A percentile compares a stretch with the other conserved stretches of the same genome.
Conservation (phyloP, 2,888 invertebrate species). For the Drosophila imparisetae region DNA sequence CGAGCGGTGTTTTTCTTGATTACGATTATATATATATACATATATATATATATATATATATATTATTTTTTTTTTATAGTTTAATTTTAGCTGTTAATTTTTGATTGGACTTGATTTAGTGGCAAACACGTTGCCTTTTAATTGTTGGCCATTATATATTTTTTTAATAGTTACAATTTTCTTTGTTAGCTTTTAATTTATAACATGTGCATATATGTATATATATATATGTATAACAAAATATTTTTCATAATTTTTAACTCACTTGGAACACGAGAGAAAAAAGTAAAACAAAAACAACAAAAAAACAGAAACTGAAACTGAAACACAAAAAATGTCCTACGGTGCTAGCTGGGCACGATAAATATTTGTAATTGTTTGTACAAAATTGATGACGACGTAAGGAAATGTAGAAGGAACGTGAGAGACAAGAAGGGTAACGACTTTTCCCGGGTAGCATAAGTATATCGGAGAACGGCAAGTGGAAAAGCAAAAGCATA, state of each 20-base stretch:
- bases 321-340: conserved; percentile 32
- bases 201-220: conserved; percentile 20
- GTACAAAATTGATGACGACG: conserved; percentile 10
- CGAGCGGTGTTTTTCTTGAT: conserved; percentile 22
- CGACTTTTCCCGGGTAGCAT: conserved; percentile 6
- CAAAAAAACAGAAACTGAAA: conserved; percentile 8
- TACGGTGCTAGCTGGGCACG: conserved; percentile 51
- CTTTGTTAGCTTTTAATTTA: conserved; percentile 49
- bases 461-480: background rate
- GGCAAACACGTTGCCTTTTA: conserved; percentile 33
- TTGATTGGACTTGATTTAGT: conserved; percentile 53
- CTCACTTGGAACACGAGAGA: conserved; percentile 27
- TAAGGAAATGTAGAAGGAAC: conserved; percentile 28
- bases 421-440: conserved; percentile 15
- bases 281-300: conserved; percentile 4
- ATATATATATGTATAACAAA: conserved; percentile 16
- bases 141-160: conserved; percentile 65
- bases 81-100: conserved; percentile 39
- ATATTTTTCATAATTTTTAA: conserved; percentile 31
- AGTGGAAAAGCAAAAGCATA: conserved; percentile 11
- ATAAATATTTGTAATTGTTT: conserved; percentile 42
- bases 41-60: background rate
- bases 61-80: conserved; percentile 30
- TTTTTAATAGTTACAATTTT: conserved; percentile 54
- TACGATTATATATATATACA: conserved; percentile 1